phyloP scores from a whole-genome alignment of 2,113 vertebrate genomes.

The Motacilla tschutschensis region DNA sequence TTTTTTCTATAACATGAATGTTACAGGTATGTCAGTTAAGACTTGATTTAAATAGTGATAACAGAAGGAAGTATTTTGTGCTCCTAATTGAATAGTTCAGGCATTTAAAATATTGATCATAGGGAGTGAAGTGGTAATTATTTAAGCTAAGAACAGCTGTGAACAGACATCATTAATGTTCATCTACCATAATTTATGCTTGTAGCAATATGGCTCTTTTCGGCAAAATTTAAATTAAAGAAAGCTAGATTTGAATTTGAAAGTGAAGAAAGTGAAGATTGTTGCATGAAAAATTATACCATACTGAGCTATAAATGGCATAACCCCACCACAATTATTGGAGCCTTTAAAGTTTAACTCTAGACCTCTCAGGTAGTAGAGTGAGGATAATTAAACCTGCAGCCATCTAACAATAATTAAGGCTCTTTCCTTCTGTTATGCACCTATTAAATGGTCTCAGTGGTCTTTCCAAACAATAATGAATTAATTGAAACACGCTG shows the following conservation, averaged over 20 bases:
- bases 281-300: slow-evolving; percentile 45
- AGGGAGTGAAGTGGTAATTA: slow-evolving; percentile 53
- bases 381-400: slow-evolving; percentile 20
- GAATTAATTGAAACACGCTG: not conserved
- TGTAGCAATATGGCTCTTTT: slow-evolving; percentile 69
- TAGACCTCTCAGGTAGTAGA: not conserved
- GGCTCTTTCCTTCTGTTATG: not conserved
- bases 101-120: slow-evolving; percentile 58
- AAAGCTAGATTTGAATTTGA: slow-evolving; percentile 63
- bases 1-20: not conserved
- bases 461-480: not conserved
- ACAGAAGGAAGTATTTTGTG: slow-evolving; percentile 38
- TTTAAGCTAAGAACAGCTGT: slow-evolving; percentile 74
- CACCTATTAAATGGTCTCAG: not conserved
- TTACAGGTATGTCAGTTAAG: slow-evolving; percentile 11
- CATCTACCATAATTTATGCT: slow-evolving; percentile 68
- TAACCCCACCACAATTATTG: not conserved
- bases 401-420: not conserved
- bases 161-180: slow-evolving; percentile 70
- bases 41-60: slow-evolving; percentile 24
- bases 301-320: slow-evolving; percentile 7
- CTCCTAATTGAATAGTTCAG: slow-evolving; percentile 60
- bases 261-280: slow-evolving; percentile 60
- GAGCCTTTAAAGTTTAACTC: slow-evolving; percentile 38
- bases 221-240: slow-evolving; percentile 62